Evolutionary conservation across 2,797 vertebrate genomes (phyloP).

Genomic region (Sebastes hubbsi): DNA sequence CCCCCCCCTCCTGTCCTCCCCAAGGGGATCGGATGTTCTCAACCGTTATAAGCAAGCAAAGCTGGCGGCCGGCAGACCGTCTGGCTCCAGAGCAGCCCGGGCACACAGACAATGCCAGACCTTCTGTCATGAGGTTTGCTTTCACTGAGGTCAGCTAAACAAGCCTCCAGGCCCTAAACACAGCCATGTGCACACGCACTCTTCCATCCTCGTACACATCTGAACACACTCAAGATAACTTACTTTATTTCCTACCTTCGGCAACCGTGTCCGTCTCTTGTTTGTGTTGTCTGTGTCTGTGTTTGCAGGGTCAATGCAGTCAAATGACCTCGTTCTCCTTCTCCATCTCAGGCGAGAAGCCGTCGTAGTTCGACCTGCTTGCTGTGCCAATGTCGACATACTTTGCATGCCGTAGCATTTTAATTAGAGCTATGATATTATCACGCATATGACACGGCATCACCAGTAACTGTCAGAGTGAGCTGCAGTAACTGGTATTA

Average conservation of each 20-base stretch:
- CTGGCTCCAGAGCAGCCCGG: conserved; percentile 86
- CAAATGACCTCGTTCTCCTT: conserved; percentile 41
- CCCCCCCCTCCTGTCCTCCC: conserved; percentile 84
- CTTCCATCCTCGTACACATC: conserved; percentile 50
- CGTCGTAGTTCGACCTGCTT: conserved; percentile 1
- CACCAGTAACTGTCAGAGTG: neutral
- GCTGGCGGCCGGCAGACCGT: conserved; percentile 87
- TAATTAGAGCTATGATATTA: conserved; percentile 23
- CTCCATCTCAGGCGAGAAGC: conserved; percentile 11
- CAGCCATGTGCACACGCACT: conserved; percentile 61
- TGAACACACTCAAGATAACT: conserved; percentile 57
- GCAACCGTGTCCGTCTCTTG: conserved; percentile 46
- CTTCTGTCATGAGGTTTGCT: conserved; percentile 85
- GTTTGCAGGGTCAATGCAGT: conserved; percentile 61
- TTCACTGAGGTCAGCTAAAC: conserved; percentile 85
- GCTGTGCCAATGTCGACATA: neutral
- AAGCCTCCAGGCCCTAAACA: conserved; percentile 74
- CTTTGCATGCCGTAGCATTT: conserved; percentile 9
- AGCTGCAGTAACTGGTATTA: neutral
- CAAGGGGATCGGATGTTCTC: conserved; percentile 89
- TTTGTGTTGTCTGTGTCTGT: conserved; percentile 67
- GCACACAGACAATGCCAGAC: conserved; percentile 89
- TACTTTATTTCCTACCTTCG: conserved; percentile 47
- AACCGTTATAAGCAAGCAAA: conserved; percentile 88
- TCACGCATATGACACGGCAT: neutral